Evolutionary conservation across 2,797 vertebrate genomes (phyloP), one percentile per base, ranked within the genome.

Genomic region (Cossypha niveicapilla): DNA sequence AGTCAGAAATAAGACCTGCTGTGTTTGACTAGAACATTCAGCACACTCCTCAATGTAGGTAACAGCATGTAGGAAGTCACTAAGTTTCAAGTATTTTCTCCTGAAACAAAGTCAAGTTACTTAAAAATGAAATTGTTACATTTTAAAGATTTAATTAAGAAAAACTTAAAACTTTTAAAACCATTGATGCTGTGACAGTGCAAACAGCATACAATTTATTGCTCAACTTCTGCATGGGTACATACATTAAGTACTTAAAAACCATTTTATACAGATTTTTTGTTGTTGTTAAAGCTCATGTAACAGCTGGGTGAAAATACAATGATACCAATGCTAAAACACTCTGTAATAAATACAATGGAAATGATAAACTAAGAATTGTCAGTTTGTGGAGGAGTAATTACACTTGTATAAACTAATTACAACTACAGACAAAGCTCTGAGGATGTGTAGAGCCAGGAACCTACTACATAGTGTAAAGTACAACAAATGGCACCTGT

Each of bases 171-270:
- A 48, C 62, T 89, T 97, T 96, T 96, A 94, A 96, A 97, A 97
- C 96, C 85, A 62, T 96, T 86, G 98, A 98, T 98, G 98, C 98
- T 98, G 98, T 98, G 97, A 97, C 95, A 96, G 98, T 98, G 97
- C 98, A 98, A 98, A 98, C 98, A 99, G 98, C 98, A 98, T 98
- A 97, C 96, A 97, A 98, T 98, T 99, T 99, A 99, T 99, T 99
- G 98, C 98, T 99, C 98, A 96, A 98, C 97, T 98, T 98, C 97
- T 97, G 98, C 98, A 98, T 97, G 98, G 98, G 97, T 99, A 98
- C 98, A 98, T 98, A 98, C 98, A 97, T 91, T 92, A 97, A 96
- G 97, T 97, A 96, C 97, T 98, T 96, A 94, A 96, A 97, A 97
- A 97, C 96, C 95, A 92, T 97, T 97, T 98, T 98, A 98, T 98